Base-by-base conservation (phyloP, 2,113 vertebrate genomes). In the Agelaius phoeniceus region DNA sequence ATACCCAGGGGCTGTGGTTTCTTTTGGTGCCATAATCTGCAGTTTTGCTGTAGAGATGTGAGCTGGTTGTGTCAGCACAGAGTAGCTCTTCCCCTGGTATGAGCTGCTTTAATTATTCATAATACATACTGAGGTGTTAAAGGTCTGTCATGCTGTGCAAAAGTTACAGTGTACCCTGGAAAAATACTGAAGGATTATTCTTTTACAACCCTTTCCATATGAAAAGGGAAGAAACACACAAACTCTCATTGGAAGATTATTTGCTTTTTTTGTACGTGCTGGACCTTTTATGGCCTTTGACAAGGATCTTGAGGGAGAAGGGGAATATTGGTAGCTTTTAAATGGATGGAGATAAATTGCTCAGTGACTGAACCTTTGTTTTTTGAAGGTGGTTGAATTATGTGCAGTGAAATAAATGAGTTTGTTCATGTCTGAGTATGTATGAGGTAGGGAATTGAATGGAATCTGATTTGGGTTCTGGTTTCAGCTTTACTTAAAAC, bases 41-140 rank as follows among this genome's bases (percentile, higher is more conserved):
- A 57, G 51, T 41, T 90, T 73, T 71, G 46, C 72, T 92, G 51
- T 31, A 19, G n/a, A 41, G 52, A 39, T 67, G 66, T 61, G 66
- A 91, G 12, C 41, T 2, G 3, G 19, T 62, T 28, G 14, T 83
- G 35, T 74, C 54, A 92, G 61, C 72, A 69, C 22, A 69, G 31
- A 72, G 51, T 15, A 62, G 52, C 85, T 90, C 75, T 75, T 93
- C 51, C 59, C 26, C 46, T 76, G 59, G 23, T 49, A 26, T 69
- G 67, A 83, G 52, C 59, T 85, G 41, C 63, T 86, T 86, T 88
- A 87, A 79, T 93, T 88, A 71, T 92, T 94, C 48, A 30, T 52
- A 33, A 37, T 63, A 24, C 28, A 5, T 19, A 23, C 51, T 0
- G 10, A 92, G 48, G 49, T 78, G 79, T 63, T 93, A 48, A 74